Evolutionary conservation across 2,797 vertebrate genomes (phyloP).

Genomic region (Delichon dasypus): DNA sequence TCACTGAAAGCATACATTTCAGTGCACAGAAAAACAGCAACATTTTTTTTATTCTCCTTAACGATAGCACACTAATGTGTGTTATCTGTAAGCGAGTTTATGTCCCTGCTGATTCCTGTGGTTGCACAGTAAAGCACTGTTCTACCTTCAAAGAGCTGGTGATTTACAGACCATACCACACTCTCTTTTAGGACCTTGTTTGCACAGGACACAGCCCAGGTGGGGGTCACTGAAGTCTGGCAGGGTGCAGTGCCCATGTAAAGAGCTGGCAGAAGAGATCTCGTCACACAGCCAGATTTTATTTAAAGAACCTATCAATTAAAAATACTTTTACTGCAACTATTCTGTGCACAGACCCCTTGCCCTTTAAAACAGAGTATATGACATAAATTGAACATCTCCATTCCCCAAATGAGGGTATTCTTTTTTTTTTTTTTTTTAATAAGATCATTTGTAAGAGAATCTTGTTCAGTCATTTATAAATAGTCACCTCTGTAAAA

Average conservation of each 20-base stretch:
- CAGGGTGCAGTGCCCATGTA: neutral
- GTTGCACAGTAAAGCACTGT: neutral
- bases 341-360: neutral
- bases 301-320: slow-evolving; percentile 12
- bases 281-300: neutral
- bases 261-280: neutral
- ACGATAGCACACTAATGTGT: neutral
- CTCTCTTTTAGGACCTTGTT: neutral
- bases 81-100: neutral
- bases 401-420: slow-evolving; percentile 9
- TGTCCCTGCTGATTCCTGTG: neutral
- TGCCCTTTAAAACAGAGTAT: neutral
- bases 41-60: slow-evolving; percentile 7
- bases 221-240: neutral
- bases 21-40: neutral
- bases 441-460: slow-evolving; percentile 67
- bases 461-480: slow-evolving; percentile 69
- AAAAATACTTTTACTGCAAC: slow-evolving; percentile 11
- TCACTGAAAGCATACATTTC: neutral
- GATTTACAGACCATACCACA: neutral
- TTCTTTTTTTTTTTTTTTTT: slow-evolving; percentile 51
- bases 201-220: neutral
- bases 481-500: slow-evolving; percentile 74
- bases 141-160: neutral
- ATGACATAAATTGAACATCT: slow-evolving; percentile 30